These are phyloP conservation scores for Melanaphis sacchari DNA, from an alignment of 1,140 invertebrate genomes.

Conservation along the genomic window DNA sequence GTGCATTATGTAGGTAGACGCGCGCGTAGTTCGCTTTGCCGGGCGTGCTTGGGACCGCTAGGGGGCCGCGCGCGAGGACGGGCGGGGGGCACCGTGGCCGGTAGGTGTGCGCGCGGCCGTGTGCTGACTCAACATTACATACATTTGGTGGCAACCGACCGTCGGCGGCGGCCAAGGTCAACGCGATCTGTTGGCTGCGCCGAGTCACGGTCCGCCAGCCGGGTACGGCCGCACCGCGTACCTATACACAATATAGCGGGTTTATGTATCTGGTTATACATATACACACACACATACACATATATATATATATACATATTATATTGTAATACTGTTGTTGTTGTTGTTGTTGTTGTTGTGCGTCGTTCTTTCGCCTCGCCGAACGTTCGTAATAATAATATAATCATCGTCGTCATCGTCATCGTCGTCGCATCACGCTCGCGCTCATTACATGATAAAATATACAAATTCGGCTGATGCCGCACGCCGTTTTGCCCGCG, in stretches of 20 bases:
- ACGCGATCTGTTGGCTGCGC: conserved; percentile 44
- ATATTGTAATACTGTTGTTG: neutral
- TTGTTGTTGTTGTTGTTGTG: neutral
- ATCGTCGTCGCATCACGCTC: neutral
- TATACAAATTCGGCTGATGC: too few species aligned
- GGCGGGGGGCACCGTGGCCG: neutral
- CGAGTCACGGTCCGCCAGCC: conserved; percentile 24
- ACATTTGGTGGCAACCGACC: conserved; percentile 55
- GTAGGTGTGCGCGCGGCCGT: neutral
- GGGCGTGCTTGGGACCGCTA: neutral
- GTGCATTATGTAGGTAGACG: neutral
- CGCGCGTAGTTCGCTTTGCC: neutral
- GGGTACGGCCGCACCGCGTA: neutral
- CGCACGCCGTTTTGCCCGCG: neutral
- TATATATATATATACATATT: neutral
- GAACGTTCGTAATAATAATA: neutral
- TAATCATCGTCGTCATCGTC: neutral
- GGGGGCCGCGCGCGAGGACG: neutral
- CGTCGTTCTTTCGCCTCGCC: neutral
- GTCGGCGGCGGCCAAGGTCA: conserved; percentile 46
- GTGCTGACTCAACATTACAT: conserved; percentile 57
- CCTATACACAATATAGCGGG: neutral
- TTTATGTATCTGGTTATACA: neutral
- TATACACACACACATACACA: neutral
- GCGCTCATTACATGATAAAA: neutral